These are phyloP conservation scores for Odontamblyopus rebecca DNA, from an alignment of 2,797 vertebrate species.

Conservation along the genomic window DNA sequence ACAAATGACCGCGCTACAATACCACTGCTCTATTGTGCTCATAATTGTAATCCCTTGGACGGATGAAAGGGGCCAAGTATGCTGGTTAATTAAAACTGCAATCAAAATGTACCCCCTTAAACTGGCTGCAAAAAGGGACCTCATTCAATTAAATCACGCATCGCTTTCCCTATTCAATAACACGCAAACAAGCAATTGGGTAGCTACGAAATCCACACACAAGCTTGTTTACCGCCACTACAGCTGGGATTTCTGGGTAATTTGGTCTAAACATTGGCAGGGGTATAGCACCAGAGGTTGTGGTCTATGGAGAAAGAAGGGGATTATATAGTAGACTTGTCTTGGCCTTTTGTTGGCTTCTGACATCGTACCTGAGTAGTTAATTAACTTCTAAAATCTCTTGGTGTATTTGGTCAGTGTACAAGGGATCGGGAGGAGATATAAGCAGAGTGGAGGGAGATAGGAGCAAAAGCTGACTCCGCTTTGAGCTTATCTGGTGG, in stretches of 20 bases:
- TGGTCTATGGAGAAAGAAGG: slow-evolving; percentile 39
- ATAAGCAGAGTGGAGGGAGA: slow-evolving; percentile 34
- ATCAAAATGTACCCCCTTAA: slow-evolving; percentile 74
- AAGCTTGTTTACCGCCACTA: slow-evolving; percentile 66
- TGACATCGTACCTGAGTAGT: slow-evolving; percentile 72
- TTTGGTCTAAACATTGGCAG: slow-evolving; percentile 64
- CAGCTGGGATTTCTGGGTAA: slow-evolving; percentile 62
- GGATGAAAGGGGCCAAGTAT: slow-evolving; percentile 72
- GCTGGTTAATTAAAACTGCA: slow-evolving; percentile 80
- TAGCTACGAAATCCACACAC: slow-evolving; percentile 56
- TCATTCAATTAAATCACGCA: slow-evolving; percentile 73
- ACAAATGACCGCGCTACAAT: slow-evolving; percentile 68
- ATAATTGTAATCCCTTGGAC: slow-evolving; percentile 78
- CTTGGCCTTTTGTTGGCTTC: slow-evolving; percentile 58
- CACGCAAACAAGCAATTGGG: slow-evolving; percentile 61
- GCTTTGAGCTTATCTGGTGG: slow-evolving; percentile 52
- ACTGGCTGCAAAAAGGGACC: slow-evolving; percentile 68
- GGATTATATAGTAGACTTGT: slow-evolving; percentile 66
- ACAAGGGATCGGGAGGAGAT: slow-evolving; percentile 56
- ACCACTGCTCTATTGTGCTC: slow-evolving; percentile 66
- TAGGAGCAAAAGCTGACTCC: slow-evolving; percentile 43
- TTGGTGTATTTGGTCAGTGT: slow-evolving; percentile 43
- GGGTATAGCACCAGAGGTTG: slow-evolving; percentile 55
- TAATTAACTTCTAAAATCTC: slow-evolving; percentile 79
- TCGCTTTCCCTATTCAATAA: slow-evolving; percentile 63